phyloP scores from a whole-genome alignment of 2,888 invertebrate species.

The Megaustenia siamemsis region DNA sequence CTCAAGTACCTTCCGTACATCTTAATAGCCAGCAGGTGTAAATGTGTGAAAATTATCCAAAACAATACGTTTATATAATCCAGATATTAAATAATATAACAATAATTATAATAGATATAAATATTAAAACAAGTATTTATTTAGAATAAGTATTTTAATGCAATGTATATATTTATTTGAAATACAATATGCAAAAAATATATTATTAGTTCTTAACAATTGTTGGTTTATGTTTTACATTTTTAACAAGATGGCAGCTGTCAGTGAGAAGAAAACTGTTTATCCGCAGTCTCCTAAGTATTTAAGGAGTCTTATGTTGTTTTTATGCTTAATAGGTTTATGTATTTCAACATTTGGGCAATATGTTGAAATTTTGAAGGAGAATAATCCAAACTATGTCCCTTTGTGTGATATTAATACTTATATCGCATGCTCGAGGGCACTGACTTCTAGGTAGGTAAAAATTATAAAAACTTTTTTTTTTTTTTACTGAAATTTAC shows the following conservation, averaged over 20 bases:
- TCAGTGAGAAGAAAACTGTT: not conserved
- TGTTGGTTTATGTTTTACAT: not conserved
- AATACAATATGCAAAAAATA: not conserved
- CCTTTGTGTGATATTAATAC: constrained; percentile 92
- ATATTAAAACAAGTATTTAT: too few species aligned
- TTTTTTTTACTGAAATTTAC: too few species aligned
- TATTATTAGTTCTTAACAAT: too few species aligned
- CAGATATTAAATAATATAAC: too few species aligned
- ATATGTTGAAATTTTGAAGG: constrained; percentile 87
- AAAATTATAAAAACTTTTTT: too few species aligned
- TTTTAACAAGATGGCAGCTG: constrained; percentile 29
- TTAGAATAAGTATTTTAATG: too few species aligned
- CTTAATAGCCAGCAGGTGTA: not conserved
- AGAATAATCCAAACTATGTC: constrained; percentile 86
- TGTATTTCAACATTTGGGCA: constrained; percentile 86
- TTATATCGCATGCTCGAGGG: constrained; percentile 90
- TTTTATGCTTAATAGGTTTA: constrained; percentile 72
- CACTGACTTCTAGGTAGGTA: constrained; percentile 88
- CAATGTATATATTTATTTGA: not conserved
- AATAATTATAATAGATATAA: too few species aligned
- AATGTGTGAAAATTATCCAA: too few species aligned
- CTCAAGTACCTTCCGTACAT: constrained; percentile 8
- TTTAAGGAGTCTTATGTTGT: constrained; percentile 50
- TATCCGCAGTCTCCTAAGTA: not conserved
- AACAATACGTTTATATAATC: too few species aligned